Evolutionary conservation across 2,797 vertebrate genomes (phyloP).

Genomic region (Hypotaenidia okinawae): DNA sequence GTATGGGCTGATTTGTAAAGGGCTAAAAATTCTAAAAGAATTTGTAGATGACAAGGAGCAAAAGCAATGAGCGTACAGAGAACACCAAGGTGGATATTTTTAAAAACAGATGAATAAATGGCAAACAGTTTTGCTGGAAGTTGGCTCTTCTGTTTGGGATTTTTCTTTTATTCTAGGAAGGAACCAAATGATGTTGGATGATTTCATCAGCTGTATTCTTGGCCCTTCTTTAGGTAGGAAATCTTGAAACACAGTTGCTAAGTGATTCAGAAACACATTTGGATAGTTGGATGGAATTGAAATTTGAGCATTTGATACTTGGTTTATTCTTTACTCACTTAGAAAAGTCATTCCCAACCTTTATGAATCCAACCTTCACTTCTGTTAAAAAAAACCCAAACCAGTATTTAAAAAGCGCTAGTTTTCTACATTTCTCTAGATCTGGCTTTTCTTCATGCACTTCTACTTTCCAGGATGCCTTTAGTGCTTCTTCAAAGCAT

Average conservation of each 20-base stretch:
- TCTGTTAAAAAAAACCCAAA: background rate
- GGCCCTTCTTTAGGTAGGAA: background rate
- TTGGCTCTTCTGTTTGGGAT: background rate
- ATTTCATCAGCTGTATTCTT: background rate
- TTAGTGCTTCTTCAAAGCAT: background rate
- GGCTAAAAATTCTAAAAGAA: background rate
- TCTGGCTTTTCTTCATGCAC: background rate
- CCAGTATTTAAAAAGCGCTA: background rate
- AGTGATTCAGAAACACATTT: background rate
- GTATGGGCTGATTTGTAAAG: slow-evolving; percentile 26
- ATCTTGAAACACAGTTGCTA: background rate
- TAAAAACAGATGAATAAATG: background rate
- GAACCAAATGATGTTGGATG: background rate
- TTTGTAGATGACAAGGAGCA: background rate
- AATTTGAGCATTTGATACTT: background rate
- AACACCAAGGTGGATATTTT: background rate
- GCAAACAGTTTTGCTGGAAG: slow-evolving; percentile 16
- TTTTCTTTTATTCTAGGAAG: background rate
- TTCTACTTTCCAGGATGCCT: background rate
- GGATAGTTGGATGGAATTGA: background rate
- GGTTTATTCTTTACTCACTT: background rate
- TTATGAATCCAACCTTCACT: background rate
- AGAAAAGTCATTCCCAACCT: background rate
- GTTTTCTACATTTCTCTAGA: background rate
- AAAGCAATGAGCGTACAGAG: background rate